phyloP scores from a whole-genome alignment of 2,113 vertebrate genomes.

The Oreochromis aureus region DNA sequence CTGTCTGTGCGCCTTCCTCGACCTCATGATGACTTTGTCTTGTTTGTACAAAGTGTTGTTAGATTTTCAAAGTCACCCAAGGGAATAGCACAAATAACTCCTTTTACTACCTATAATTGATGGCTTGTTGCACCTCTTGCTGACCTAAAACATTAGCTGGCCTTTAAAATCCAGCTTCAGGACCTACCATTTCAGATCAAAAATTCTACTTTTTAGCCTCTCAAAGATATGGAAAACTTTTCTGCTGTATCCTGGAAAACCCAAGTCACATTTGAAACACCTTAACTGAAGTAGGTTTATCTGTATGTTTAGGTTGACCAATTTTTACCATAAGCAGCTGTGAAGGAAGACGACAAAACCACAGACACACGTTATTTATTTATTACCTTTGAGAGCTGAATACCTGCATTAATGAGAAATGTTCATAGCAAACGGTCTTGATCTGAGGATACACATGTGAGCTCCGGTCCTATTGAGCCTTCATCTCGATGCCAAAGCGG shows the following conservation, averaged over 20 bases:
- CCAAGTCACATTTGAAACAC: neutral
- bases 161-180: neutral
- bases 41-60: conserved; percentile 4
- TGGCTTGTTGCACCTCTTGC: neutral
- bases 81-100: neutral
- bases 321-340: neutral
- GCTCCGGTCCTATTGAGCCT: neutral
- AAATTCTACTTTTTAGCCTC: neutral
- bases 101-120: conserved; percentile 3
- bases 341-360: neutral
- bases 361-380: neutral
- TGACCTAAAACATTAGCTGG: neutral
- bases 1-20: neutral
- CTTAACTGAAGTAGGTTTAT: neutral
- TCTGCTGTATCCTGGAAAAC: neutral
- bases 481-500: conserved; percentile 15
- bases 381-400: neutral
- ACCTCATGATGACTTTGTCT: neutral
- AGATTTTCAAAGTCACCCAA: conserved; percentile 4
- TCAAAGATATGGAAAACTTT: neutral
- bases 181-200: neutral
- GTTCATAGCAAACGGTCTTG: neutral
- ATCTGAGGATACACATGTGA: conserved; percentile 4
- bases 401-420: conserved; percentile 10
- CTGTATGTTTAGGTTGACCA: neutral